Evolutionary conservation across 1,140 invertebrate genomes (phyloP), one percentile per base, ranked within the genome.

Genomic region (Drosophila fuyamai): DNA sequence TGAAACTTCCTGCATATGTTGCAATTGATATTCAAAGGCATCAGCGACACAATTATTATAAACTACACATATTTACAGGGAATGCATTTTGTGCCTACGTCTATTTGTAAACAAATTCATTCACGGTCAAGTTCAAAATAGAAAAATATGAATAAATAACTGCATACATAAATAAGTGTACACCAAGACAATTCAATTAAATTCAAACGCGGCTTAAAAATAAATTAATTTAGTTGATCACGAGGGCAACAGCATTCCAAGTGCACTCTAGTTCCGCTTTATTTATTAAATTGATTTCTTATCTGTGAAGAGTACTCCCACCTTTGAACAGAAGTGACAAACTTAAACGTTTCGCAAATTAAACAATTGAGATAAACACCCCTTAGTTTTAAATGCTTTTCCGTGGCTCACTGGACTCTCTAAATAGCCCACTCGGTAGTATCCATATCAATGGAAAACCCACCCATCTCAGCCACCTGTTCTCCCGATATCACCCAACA

Each of bases 121-220:
- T 77, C 75, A 62, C 74, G 74, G 75, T 54, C 75, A 78, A 77
- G 74, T 77, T 77, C 74, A 61, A 16, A 76, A 58, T 57, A 36
- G 40, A 38, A 75, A 75, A 50, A 46, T 60, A 38, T 43, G 63
- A 60, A 61, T 44, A 75, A 74, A 47, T 55, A 68, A 4, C 36
- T 47, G 10, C 14, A 36, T 65, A 44, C 29, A 14, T 38, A 32
- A 40, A 56, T 60, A 61, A 32, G 35, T 68, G 53, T 14, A 18
- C 14, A 41, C 59, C 48, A 61, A 8, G 18, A 23, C 60, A 63
- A 65, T 41, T 56, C 27, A 50, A 47, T 40, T 43, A 43, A 14
- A 46, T 23, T 56, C 38, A 54, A 44, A 54, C 14, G 48, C n/a
- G 40, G 16, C 48, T 62, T 32, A 18, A 13, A 55, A 46, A 55